Percentiles rank a stretch among this genome's conserved stretches.
Evolutionary conservation across 2,797 vertebrate species (phyloP).

Genomic region (Hyperoplus immaculatus): DNA sequence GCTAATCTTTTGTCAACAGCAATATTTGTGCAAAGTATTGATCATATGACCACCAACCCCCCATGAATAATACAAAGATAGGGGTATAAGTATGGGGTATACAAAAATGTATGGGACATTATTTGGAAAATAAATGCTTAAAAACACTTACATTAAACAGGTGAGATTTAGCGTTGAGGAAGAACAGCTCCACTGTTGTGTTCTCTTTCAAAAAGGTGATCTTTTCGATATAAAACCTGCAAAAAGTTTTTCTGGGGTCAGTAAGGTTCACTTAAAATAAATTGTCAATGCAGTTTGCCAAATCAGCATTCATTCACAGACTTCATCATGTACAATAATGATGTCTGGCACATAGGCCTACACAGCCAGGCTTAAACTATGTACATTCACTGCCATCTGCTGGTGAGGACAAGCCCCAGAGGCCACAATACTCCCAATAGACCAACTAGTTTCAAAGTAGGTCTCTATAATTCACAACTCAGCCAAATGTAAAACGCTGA

Average conservation of each 20-base stretch:
- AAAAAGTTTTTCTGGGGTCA: constrained; percentile 54
- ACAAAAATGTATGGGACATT: background rate
- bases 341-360: background rate
- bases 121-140: background rate
- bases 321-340: background rate
- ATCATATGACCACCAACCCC: background rate
- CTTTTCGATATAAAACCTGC: constrained; percentile 98
- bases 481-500: background rate
- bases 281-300: constrained; percentile 12
- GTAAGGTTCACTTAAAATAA: constrained; percentile 3
- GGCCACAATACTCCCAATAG: background rate
- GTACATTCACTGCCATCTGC: constrained; percentile 75
- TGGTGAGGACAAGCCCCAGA: constrained; percentile 52
- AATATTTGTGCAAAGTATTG: background rate
- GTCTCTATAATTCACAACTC: background rate
- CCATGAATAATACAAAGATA: background rate
- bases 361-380: constrained; percentile 18
- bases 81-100: background rate
- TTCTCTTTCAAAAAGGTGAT: constrained; percentile 96
- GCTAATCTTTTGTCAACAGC: background rate
- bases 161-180: constrained; percentile 94
- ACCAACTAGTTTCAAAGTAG: background rate
- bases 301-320: constrained; percentile 1
- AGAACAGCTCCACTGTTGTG: constrained; percentile 96
- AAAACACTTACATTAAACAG: constrained; percentile 92